These are phyloP conservation scores for Phalanger gymnotis DNA, from an alignment of 2,797 vertebrate genomes.

Conservation along the genomic window DNA sequence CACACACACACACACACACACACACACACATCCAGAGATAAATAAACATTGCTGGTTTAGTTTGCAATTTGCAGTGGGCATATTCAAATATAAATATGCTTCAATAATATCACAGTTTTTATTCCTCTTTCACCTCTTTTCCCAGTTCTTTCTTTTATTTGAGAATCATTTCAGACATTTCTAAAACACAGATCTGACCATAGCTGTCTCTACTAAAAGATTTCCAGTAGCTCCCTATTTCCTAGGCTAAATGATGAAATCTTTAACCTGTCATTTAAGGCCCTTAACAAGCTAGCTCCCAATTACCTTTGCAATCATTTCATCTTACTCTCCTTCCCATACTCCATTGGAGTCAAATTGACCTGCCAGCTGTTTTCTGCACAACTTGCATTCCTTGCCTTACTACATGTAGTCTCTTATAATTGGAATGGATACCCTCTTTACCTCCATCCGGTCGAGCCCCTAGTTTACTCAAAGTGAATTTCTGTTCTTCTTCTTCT, in stretches of 20 bases:
- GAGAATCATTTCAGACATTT: neutral
- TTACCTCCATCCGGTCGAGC: neutral
- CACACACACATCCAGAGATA: neutral
- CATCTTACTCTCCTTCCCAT: neutral
- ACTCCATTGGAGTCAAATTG: neutral
- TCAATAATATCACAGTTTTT: neutral
- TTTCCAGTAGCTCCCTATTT: neutral
- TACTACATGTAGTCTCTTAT: neutral
- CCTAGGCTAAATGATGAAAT: neutral
- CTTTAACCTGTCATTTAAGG: neutral
- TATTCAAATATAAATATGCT: neutral
- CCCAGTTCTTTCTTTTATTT: slow-evolving; percentile 22
- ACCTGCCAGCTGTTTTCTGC: neutral
- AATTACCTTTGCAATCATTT: neutral
- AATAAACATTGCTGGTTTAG: neutral
- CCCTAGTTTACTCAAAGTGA: neutral
- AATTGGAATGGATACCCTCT: neutral
- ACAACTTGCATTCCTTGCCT: neutral
- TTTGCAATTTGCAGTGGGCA: neutral
- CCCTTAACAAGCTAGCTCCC: neutral
- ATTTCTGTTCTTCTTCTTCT: neutral
- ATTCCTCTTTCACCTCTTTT: neutral
- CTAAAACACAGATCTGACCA: neutral
- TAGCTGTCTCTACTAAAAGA: neutral
- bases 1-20: neutral